Evolutionary conservation across 2,113 vertebrate genomes (phyloP).

Genomic region (Grantiella picta): DNA sequence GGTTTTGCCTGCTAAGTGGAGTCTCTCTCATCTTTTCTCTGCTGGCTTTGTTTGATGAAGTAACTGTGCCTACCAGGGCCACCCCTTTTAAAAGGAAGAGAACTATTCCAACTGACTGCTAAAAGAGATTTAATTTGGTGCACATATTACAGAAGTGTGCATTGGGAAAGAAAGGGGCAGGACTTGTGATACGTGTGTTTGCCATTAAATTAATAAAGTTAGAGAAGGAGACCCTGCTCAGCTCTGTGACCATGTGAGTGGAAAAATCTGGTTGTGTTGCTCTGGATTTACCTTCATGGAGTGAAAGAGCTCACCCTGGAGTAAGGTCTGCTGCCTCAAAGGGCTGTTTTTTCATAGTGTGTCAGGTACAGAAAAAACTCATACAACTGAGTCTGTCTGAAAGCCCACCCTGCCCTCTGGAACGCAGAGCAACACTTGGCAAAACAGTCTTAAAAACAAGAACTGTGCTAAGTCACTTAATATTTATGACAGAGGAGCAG

Average conservation of each 20-base stretch:
- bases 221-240: background rate
- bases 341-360: background rate
- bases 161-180: background rate
- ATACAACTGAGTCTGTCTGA: background rate
- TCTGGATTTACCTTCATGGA: background rate
- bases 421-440: background rate
- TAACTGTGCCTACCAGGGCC: background rate
- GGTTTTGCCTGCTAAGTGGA: background rate
- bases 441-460: background rate
- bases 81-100: background rate
- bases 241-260: background rate
- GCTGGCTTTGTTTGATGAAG: background rate
- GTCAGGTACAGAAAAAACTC: background rate
- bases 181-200: background rate
- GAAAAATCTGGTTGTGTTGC: background rate
- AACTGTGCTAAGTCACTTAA: background rate
- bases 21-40: background rate
- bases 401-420: background rate
- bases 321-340: background rate
- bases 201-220: background rate
- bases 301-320: background rate
- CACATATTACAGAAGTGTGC: background rate
- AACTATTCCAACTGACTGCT: background rate
- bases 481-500: background rate
- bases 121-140: background rate